Percentiles rank a stretch among this genome's conserved stretches.
phyloP scores from a whole-genome alignment of 23 tunicate species.

The Pegea sp. region DNA sequence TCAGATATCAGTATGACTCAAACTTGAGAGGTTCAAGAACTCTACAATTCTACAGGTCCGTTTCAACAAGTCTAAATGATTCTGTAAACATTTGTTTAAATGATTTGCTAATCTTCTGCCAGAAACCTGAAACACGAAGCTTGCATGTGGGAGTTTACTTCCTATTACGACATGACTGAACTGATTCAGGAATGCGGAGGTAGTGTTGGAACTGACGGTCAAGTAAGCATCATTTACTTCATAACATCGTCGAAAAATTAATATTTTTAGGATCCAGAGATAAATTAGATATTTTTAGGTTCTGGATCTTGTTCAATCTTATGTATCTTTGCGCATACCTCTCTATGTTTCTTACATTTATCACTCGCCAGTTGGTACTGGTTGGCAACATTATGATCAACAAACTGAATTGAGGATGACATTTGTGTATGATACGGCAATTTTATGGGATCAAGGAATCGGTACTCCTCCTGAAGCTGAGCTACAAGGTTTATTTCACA shows the following conservation, averaged over 20 bases:
- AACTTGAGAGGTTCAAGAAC: constrained; percentile 60
- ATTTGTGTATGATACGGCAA: constrained; percentile 97
- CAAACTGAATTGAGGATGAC: constrained; percentile 79
- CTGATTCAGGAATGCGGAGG: constrained; percentile 85
- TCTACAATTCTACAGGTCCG: constrained; percentile 70
- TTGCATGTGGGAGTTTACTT: constrained; percentile 82
- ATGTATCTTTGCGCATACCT: constrained; percentile 80
- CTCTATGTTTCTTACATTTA: constrained; percentile 89
- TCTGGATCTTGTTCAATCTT: constrained; percentile 67
- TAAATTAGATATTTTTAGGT: constrained; percentile 17
- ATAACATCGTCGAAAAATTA: not conserved
- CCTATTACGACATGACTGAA: constrained; percentile 93
- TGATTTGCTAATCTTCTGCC: not conserved
- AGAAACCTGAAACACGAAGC: constrained; percentile 92
- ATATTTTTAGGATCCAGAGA: not conserved
- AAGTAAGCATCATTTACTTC: constrained; percentile 23
- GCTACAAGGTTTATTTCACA: constrained; percentile 89
- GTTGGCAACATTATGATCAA: constrained; percentile 95
- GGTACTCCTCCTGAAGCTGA: constrained; percentile 95
- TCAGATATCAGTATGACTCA: constrained; percentile 37
- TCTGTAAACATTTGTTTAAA: not conserved
- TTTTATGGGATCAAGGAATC: constrained; percentile 90
- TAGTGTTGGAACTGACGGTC: constrained; percentile 73
- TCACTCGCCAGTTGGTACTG: constrained; percentile 86
- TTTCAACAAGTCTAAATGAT: not conserved